A percentile compares a stretch with the other conserved stretches of the same genome.
These are phyloP conservation scores for Cladorhizidae sp. DNA, from an alignment of 37 sponge, comb jelly and placozoan species.

Conservation along the genomic window DNA sequence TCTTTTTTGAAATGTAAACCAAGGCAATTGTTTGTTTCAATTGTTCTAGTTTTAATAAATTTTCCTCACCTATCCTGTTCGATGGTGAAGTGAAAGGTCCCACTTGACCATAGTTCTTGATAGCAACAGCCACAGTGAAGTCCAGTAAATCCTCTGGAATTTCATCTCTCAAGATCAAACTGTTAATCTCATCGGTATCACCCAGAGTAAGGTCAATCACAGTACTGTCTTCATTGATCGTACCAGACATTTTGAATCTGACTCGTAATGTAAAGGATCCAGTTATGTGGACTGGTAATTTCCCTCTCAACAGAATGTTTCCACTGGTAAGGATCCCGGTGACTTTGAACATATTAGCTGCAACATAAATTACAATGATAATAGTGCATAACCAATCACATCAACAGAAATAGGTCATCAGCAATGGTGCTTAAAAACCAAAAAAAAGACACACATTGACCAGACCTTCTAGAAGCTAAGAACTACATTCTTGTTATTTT, in stretches of 20 bases:
- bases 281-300: constrained; percentile 6
- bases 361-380: too few species aligned
- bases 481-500: too few species aligned
- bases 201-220: constrained; percentile 6
- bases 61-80: constrained; percentile 21
- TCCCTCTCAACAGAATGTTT: not conserved
- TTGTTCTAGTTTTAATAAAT: too few species aligned
- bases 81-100: not conserved
- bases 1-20: too few species aligned
- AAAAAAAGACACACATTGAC: too few species aligned
- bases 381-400: too few species aligned
- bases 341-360: constrained; percentile 11
- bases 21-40: too few species aligned
- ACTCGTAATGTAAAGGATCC: constrained; percentile 3
- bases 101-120: not conserved
- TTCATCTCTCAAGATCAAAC: not conserved
- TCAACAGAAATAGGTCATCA: too few species aligned
- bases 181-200: not conserved
- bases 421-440: too few species aligned
- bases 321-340: not conserved
- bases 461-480: too few species aligned
- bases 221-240: not conserved
- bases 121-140: constrained; percentile 20
- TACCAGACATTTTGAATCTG: not conserved
- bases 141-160: constrained; percentile 15